phyloP scores from a whole-genome alignment of 2,113 vertebrate genomes.

The Picathartes gymnocephalus region DNA sequence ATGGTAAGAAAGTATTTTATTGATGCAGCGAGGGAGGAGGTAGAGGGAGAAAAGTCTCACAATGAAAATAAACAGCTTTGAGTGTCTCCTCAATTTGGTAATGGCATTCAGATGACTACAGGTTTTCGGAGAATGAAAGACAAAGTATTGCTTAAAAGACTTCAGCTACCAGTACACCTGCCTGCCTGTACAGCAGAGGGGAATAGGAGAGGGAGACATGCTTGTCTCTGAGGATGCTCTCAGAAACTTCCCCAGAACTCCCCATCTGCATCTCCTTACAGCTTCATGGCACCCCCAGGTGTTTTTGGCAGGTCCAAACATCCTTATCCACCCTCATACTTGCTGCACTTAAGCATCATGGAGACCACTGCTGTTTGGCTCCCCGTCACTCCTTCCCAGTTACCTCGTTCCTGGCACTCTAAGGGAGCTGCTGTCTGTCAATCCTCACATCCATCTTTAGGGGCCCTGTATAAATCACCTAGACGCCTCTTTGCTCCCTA shows the following conservation, averaged over 20 bases:
- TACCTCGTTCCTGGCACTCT: not conserved
- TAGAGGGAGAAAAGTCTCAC: not conserved
- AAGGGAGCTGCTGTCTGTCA: not conserved
- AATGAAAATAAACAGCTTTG: not conserved
- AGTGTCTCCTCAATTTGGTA: not conserved
- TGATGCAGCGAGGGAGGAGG: not conserved
- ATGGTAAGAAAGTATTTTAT: not conserved
- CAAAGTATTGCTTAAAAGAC: not conserved
- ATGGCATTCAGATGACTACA: not conserved
- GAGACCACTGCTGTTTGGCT: not conserved
- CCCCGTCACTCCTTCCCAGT: not conserved
- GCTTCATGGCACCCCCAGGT: not conserved
- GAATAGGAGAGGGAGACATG: constrained; percentile 9
- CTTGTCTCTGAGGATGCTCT: not conserved
- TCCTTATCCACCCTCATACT: not conserved
- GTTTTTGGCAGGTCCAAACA: not conserved
- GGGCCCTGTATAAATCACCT: constrained; percentile 40
- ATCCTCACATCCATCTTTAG: constrained; percentile 9
- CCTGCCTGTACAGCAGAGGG: not conserved
- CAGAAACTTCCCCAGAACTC: not conserved
- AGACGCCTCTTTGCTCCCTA: constrained; percentile 61
- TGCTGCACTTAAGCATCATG: not conserved
- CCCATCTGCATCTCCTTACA: not conserved
- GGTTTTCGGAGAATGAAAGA: not conserved
- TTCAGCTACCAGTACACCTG: not conserved